Conservation (phyloP, 2,113 vertebrate species). For the Corythoichthys haematopterus region DNA sequence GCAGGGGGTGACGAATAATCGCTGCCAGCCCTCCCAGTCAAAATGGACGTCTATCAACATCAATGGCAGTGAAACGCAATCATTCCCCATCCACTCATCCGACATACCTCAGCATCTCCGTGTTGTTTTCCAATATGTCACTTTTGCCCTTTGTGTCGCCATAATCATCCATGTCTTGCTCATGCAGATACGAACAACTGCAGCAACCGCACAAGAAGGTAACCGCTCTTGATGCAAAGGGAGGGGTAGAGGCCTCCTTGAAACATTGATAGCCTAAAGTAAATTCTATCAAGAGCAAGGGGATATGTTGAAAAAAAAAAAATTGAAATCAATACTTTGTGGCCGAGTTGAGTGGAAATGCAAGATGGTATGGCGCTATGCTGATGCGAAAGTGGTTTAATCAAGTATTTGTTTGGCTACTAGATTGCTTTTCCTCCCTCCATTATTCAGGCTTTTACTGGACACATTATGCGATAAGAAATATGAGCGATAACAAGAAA, state of each 20-base stretch:
- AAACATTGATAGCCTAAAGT: conserved; percentile 57
- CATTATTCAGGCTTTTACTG: conserved; percentile 37
- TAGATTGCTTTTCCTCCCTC: conserved; percentile 61
- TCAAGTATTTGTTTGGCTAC: conserved; percentile 60
- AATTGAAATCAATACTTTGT: conserved; percentile 64
- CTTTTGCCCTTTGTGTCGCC: conserved; percentile 16
- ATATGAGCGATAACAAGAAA: conserved; percentile 44
- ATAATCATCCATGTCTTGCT: conserved; percentile 50
- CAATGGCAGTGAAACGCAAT: no score
- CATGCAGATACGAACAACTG: conserved; percentile 24
- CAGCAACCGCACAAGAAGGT: conserved; percentile 23
- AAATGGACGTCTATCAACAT: no score
- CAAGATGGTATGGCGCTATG: conserved; percentile 66
- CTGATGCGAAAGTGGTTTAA: conserved; percentile 55
- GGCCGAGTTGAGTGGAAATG: conserved; percentile 73
- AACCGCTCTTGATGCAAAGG: conserved; percentile 14
- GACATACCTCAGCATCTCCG: conserved; percentile 53
- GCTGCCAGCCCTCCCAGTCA: no score
- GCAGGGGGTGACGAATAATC: no score
- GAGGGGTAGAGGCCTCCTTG: conserved; percentile 33
- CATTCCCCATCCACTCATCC: neutral
- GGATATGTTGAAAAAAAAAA: conserved; percentile 54
- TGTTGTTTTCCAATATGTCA: conserved; percentile 23
- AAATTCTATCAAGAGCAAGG: conserved; percentile 60
- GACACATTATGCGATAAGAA: conserved; percentile 45